phyloP scores from a whole-genome alignment of 2,888 invertebrate genomes.

The Coronaproctus castanopsis region DNA sequence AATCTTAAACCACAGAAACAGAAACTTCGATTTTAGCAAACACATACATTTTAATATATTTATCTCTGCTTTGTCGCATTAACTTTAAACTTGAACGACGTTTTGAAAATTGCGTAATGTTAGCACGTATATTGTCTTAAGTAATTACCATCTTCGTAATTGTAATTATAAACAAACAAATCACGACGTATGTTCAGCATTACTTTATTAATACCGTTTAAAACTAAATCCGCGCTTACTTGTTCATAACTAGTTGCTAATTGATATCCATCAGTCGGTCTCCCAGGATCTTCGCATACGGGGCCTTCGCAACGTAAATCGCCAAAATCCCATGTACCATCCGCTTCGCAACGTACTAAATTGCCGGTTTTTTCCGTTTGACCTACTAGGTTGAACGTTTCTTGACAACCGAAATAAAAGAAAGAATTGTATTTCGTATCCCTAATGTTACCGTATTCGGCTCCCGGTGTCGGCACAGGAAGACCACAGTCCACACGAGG shows the following conservation, averaged over 20 bases:
- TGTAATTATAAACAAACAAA: no score
- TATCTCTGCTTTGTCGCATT: no score
- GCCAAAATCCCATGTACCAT: slow-evolving; percentile 94
- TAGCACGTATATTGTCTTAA: no score
- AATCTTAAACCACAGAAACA: no score
- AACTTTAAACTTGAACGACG: no score
- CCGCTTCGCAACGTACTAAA: slow-evolving; percentile 74
- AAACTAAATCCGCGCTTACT: slow-evolving; percentile 18
- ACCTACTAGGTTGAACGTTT: slow-evolving; percentile 71
- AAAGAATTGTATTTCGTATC: slow-evolving; percentile 82
- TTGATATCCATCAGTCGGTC: slow-evolving; percentile 80
- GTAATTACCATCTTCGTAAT: no score
- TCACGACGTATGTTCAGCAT: no score
- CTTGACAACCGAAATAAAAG: slow-evolving; percentile 89
- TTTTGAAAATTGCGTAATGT: no score
- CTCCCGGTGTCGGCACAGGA: slow-evolving; percentile 78
- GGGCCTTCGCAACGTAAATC: slow-evolving; percentile 89
- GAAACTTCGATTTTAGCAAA: no score
- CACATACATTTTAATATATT: not conserved
- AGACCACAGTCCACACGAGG: slow-evolving; percentile 78
- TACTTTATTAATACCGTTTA: no score
- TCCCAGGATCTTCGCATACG: slow-evolving; percentile 85
- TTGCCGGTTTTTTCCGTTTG: slow-evolving; percentile 81
- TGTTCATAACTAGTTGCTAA: slow-evolving; percentile 32
- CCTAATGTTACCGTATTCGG: slow-evolving; percentile 70